These are phyloP conservation scores for Synergus itoensis DNA, from an alignment of 2,888 invertebrate genomes.

Conservation along the genomic window DNA sequence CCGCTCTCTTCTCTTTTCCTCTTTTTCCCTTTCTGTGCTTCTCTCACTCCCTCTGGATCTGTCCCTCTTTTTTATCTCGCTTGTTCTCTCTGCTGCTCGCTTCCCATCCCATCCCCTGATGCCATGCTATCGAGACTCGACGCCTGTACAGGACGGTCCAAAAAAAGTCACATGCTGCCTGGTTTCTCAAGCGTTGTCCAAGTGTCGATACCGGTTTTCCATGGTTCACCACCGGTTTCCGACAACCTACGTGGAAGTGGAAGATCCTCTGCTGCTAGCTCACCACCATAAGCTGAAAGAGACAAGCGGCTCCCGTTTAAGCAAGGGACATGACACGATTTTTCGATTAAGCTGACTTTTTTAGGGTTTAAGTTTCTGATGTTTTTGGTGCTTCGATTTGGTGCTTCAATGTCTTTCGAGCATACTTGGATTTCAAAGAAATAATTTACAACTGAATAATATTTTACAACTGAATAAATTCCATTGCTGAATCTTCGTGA, in stretches of 20 bases:
- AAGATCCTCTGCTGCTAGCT: not conserved
- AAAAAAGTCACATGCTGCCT: not conserved
- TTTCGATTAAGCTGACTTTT: not conserved
- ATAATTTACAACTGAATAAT: too few species aligned
- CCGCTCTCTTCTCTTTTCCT: not conserved
- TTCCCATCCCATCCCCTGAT: not conserved
- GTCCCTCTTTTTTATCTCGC: not conserved
- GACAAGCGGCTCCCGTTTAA: not conserved
- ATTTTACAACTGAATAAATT: not conserved
- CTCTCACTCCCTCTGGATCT: constrained; percentile 4
- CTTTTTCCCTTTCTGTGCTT: constrained; percentile 45
- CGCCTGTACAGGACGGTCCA: not conserved
- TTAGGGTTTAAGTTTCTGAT: not conserved
- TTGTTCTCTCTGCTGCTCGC: not conserved
- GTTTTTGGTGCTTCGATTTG: not conserved
- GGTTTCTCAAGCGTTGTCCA: not conserved
- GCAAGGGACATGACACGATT: not conserved
- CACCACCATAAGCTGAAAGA: not conserved
- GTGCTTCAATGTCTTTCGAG: not conserved
- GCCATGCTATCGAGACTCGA: not conserved
- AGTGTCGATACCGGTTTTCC: constrained; percentile 5
- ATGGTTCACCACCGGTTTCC: not conserved
- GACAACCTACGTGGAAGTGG: not conserved
- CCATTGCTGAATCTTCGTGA: not conserved
- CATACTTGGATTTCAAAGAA: not conserved